Evolutionary conservation across 2,888 invertebrate species (phyloP).

Genomic region (Phengaris arion): DNA sequence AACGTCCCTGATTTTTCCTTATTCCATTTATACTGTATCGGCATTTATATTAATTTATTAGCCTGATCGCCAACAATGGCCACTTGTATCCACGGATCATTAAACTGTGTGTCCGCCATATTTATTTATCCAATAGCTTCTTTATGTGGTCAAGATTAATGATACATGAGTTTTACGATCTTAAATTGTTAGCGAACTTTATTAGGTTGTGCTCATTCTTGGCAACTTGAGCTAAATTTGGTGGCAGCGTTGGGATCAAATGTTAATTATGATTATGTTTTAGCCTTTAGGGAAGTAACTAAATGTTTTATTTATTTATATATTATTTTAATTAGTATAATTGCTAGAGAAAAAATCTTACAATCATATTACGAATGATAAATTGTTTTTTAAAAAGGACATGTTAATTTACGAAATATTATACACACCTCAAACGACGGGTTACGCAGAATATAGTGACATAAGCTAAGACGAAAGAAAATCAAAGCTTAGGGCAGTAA

Average conservation of each 20-base stretch:
- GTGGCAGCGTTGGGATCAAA: neutral
- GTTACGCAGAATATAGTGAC: no score
- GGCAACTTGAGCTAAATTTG: neutral
- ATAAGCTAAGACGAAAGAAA: no score
- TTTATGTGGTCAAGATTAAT: conserved; percentile 44
- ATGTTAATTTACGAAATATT: no score
- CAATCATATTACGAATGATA: no score
- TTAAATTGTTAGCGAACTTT: conserved; percentile 11
- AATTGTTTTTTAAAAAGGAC: no score
- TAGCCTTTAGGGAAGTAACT: no score
- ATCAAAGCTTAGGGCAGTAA: no score
- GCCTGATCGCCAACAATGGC: conserved; percentile 34
- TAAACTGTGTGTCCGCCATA: conserved; percentile 41
- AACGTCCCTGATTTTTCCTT: conserved; percentile 24
- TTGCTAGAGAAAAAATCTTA: neutral
- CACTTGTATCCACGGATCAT: conserved; percentile 41
- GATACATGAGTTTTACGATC: conserved; percentile 33
- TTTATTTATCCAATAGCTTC: conserved; percentile 39
- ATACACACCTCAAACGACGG: no score
- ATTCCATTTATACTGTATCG: conserved; percentile 25
- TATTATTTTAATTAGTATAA: neutral
- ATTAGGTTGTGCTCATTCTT: conserved; percentile 19
- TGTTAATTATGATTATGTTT: no score
- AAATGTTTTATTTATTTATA: neutral
- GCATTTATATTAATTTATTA: conserved; percentile 31